phyloP scores from a whole-genome alignment of 2,888 invertebrate species.

The Macrophya alboannulata region DNA sequence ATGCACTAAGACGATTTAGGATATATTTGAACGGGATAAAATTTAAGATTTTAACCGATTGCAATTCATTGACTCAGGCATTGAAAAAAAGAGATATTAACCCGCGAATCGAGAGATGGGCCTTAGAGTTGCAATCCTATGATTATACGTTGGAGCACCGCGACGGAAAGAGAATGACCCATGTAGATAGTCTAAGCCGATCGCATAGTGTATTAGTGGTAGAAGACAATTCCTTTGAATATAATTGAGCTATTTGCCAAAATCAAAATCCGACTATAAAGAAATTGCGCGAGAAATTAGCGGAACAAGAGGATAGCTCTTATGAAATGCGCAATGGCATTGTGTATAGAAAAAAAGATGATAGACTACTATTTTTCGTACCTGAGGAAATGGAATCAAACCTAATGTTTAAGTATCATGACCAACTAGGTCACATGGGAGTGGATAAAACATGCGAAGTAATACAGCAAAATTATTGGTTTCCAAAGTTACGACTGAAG shows the following conservation, averaged over 20 bases:
- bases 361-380: constrained; percentile 62
- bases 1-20: constrained; percentile 67
- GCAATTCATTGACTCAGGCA: constrained; percentile 67
- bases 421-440: constrained; percentile 63
- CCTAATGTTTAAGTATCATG: constrained; percentile 60
- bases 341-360: constrained; percentile 2
- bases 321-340: constrained; percentile 3
- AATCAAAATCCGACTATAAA: neutral
- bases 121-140: constrained; percentile 59
- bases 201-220: neutral
- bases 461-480: constrained; percentile 61
- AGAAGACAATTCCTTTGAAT: constrained; percentile 1
- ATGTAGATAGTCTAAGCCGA: constrained; percentile 62
- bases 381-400: constrained; percentile 50
- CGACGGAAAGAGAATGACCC: constrained; percentile 60
- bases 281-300: neutral
- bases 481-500: constrained; percentile 56
- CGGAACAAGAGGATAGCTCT: neutral
- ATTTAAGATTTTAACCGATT: constrained; percentile 70
- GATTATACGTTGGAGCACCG: constrained; percentile 61
- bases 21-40: constrained; percentile 66
- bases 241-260: neutral
- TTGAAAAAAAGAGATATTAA: constrained; percentile 69
- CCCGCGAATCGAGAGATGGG: constrained; percentile 70
- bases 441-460: constrained; percentile 60